Evolutionary conservation across 1,140 invertebrate genomes (phyloP).

Genomic region (Ctenoplectra terminalis): DNA sequence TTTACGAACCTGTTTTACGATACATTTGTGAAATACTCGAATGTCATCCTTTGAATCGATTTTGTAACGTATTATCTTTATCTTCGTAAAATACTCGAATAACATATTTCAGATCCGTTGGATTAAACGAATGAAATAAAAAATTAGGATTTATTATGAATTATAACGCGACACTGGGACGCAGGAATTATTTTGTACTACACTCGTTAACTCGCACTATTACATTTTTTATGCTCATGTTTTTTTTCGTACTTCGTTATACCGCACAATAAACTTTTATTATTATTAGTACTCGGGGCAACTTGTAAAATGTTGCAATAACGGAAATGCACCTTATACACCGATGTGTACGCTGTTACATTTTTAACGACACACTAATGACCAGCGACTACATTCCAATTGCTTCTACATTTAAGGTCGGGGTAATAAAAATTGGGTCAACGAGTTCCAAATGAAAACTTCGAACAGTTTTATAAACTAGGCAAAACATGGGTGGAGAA

Average conservation of each 20-base stretch:
- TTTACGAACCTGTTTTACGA: too few species aligned
- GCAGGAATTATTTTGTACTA: neutral
- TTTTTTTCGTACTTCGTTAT: neutral
- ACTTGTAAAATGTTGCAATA: neutral
- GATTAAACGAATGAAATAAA: too few species aligned
- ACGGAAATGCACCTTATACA: neutral
- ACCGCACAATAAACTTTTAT: neutral
- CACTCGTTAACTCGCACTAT: neutral
- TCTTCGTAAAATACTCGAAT: too few species aligned
- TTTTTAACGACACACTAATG: constrained; percentile 6
- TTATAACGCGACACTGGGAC: too few species aligned
- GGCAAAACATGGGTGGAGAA: neutral
- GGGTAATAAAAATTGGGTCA: neutral
- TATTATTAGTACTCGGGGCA: neutral
- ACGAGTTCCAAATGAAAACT: neutral
- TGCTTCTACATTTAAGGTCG: neutral
- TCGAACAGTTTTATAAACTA: too few species aligned
- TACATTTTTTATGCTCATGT: neutral
- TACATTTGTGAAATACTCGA: too few species aligned
- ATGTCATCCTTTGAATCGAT: too few species aligned
- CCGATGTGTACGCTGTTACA: neutral
- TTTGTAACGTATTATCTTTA: too few species aligned
- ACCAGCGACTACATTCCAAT: neutral
- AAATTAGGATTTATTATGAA: too few species aligned
- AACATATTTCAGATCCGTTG: too few species aligned